Conservation (phyloP, 2,888 invertebrate genomes). For the Epistrophe eligans region DNA sequence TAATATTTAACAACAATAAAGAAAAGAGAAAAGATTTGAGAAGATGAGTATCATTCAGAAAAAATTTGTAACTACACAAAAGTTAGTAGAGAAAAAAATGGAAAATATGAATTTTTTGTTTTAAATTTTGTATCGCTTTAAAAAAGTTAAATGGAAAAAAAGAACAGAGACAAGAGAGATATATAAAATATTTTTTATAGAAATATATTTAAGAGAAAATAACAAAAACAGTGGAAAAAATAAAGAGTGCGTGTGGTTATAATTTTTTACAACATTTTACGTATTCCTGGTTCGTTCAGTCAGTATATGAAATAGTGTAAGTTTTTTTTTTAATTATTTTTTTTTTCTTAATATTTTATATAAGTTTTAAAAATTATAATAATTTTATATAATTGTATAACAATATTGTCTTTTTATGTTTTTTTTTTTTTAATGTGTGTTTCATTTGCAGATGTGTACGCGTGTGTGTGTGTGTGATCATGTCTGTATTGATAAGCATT, state of each 20-base stretch:
- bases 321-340: constrained; percentile 37
- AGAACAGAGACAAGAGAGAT: constrained; percentile 54
- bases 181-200: constrained; percentile 30
- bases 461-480: constrained; percentile 58
- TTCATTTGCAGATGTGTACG: constrained; percentile 35
- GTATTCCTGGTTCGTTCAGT: constrained; percentile 79
- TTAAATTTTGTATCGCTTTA: constrained; percentile 75
- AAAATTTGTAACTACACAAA: constrained; percentile 36
- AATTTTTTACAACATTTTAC: constrained; percentile 76
- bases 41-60: constrained; percentile 72
- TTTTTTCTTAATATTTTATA: constrained; percentile 24
- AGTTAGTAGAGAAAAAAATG: constrained; percentile 43
- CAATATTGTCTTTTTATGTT: constrained; percentile 48
- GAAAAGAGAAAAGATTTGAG: constrained; percentile 12
- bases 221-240: constrained; percentile 59
- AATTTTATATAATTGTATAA: constrained; percentile 34
- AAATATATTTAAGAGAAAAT: constrained; percentile 31
- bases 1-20: constrained; percentile 18
- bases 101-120: constrained; percentile 2
- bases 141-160: constrained; percentile 1
- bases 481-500: constrained; percentile 58
- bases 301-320: constrained; percentile 77
- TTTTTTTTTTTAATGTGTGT: constrained; percentile 26
- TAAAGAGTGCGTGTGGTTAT: constrained; percentile 36
- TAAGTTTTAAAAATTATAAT: constrained; percentile 12